A percentile compares a stretch with the other conserved stretches of the same genome.
Evolutionary conservation across 2,113 vertebrate genomes (phyloP).

Genomic region (Sylvilagus bachmani): DNA sequence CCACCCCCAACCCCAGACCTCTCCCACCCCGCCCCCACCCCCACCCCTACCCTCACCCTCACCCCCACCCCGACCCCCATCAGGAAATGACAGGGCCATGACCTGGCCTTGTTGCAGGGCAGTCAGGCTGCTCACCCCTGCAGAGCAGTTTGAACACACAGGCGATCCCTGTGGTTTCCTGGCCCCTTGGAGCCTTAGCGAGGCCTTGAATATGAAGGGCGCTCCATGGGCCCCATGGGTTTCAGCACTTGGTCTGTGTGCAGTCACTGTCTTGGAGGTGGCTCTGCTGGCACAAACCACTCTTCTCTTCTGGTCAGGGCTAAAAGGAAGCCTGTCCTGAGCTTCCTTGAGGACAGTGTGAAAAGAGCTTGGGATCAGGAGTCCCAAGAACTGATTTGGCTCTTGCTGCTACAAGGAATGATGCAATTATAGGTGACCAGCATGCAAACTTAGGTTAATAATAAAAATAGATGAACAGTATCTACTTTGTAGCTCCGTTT

Average conservation of each 20-base stretch:
- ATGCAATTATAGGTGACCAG: neutral
- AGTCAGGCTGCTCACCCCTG: constrained; percentile 41
- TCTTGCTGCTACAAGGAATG: neutral
- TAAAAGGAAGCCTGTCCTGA: neutral
- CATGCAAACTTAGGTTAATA: neutral
- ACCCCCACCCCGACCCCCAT: neutral
- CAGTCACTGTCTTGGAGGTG: constrained; percentile 68
- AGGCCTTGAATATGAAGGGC: constrained; percentile 78
- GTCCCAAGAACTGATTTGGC: neutral
- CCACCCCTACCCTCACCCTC: no score
- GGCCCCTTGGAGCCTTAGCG: constrained; percentile 75
- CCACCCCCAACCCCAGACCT: no score
- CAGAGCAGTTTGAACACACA: constrained; percentile 58
- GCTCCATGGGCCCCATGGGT: constrained; percentile 71
- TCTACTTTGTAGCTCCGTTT: neutral
- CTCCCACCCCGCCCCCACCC: no score
- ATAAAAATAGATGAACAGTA: neutral
- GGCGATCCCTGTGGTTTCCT: constrained; percentile 71
- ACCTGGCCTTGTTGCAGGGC: neutral
- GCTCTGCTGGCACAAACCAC: constrained; percentile 71
- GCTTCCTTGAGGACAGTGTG: neutral
- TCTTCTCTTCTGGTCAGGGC: constrained; percentile 56
- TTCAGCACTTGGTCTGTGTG: constrained; percentile 70
- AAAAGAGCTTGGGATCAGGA: neutral
- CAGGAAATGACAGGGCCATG: neutral